Conservation (phyloP, 1,140 invertebrate species). For the Daktulosphaira vitifoliae region DNA sequence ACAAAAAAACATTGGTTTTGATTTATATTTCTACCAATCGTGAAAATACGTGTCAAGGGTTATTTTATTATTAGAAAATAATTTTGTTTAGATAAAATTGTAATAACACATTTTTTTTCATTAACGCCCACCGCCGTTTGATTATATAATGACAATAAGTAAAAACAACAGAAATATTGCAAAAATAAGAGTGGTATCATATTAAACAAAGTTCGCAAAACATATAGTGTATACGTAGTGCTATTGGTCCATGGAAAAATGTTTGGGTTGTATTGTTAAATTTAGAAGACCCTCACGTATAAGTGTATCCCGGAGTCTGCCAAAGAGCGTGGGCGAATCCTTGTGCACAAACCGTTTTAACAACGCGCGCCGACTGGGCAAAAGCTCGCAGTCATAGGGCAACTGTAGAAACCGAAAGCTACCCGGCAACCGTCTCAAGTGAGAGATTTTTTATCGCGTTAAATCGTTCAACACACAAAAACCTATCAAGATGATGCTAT, state of each 20-base stretch:
- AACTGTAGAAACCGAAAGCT: conserved; percentile 9
- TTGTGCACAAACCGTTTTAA: not conserved
- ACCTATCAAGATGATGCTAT: conserved; percentile 35
- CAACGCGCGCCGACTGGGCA: not conserved
- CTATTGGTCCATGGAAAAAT: conserved; percentile 5
- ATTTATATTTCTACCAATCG: too few relatives aligned
- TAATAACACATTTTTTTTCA: too few relatives aligned
- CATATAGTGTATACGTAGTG: too few relatives aligned
- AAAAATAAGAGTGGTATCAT: not conserved
- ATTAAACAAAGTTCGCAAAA: not conserved
- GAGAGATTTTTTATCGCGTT: too few relatives aligned
- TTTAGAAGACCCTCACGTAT: conserved; percentile 17
- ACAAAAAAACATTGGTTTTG: too few relatives aligned
- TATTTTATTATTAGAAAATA: too few relatives aligned
- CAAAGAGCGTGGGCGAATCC: conserved; percentile 26
- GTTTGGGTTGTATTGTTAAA: conserved; percentile 23
- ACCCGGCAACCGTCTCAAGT: not conserved
- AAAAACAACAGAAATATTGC: conserved; percentile 6
- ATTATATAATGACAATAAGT: too few relatives aligned
- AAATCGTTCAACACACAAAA: not conserved
- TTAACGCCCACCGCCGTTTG: too few relatives aligned
- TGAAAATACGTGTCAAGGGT: too few relatives aligned
- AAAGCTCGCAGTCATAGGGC: conserved; percentile 20
- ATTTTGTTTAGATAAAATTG: too few relatives aligned
- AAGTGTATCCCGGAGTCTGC: conserved; percentile 12